phyloP scores from a whole-genome alignment of 2,797 vertebrate species.

The Myoxocephalus aenaeus region DNA sequence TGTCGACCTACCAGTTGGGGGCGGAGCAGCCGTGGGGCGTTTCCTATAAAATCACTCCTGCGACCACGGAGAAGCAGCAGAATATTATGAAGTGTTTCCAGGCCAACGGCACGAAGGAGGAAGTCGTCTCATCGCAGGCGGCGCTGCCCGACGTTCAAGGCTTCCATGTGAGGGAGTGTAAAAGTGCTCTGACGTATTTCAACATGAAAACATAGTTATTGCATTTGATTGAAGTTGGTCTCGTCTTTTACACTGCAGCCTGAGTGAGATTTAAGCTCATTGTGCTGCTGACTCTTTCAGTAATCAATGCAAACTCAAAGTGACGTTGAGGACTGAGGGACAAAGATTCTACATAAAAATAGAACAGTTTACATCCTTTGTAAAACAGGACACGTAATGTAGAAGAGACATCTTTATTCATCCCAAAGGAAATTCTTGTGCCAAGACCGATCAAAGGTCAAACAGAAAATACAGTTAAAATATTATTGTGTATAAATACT shows the following conservation, averaged over 20 bases:
- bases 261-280: too few relatives aligned
- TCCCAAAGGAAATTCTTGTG: too few relatives aligned
- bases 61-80: conserved; percentile 84
- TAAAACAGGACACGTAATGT: too few relatives aligned
- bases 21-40: conserved; percentile 75
- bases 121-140: conserved; percentile 72
- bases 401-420: too few relatives aligned
- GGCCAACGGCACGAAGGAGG: conserved; percentile 84
- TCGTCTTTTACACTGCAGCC: too few relatives aligned
- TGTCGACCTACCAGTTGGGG: conserved; percentile 85
- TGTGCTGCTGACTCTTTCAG: too few relatives aligned
- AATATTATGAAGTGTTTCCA: conserved; percentile 88
- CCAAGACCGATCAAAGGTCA: too few relatives aligned
- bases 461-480: not conserved
- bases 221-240: too few relatives aligned
- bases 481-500: not conserved
- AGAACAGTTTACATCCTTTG: too few relatives aligned
- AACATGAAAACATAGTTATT: not conserved
- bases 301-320: too few relatives aligned
- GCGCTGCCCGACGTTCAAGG: conserved; percentile 78
- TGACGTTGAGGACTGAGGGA: too few relatives aligned
- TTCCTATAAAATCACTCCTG: conserved; percentile 84
- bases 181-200: not conserved
- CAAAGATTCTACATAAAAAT: too few relatives aligned
- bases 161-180: conserved; percentile 78